Evolutionary conservation across 2,888 invertebrate genomes (phyloP).

Genomic region (Conomelus anceps): DNA sequence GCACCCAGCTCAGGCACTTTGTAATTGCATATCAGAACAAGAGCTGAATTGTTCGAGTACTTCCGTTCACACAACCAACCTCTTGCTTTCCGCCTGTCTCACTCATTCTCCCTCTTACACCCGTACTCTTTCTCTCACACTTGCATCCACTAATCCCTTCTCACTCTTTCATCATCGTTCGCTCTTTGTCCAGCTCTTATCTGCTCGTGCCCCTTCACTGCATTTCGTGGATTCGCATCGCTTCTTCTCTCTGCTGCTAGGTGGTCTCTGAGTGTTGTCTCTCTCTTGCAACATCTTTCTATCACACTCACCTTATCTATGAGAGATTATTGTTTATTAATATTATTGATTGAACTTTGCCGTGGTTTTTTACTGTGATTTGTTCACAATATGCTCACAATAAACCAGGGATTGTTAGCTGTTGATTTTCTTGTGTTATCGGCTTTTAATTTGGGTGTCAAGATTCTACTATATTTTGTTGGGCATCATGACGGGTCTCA

Average conservation of each 20-base stretch:
- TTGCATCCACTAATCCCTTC: background rate
- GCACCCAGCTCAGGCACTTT: background rate
- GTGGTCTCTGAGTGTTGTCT: background rate
- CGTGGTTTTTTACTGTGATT: too few species aligned
- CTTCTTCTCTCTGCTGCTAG: constrained; percentile 1
- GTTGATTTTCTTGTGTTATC: too few species aligned
- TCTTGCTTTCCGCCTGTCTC: too few species aligned
- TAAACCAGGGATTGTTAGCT: too few species aligned
- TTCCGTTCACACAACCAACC: background rate
- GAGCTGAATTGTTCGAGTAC: constrained; percentile 9
- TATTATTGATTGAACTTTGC: too few species aligned
- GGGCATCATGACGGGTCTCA: too few species aligned
- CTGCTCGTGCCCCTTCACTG: background rate
- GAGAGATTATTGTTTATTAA: too few species aligned
- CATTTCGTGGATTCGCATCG: background rate
- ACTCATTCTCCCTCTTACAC: background rate
- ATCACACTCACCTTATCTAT: background rate
- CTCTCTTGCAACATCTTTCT: background rate
- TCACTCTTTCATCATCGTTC: background rate
- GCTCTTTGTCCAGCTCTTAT: constrained; percentile 9
- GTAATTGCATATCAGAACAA: constrained; percentile 13
- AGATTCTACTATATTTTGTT: too few species aligned
- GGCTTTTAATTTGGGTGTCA: too few species aligned
- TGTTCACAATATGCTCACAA: too few species aligned
- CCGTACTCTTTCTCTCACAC: background rate